phyloP scores from a whole-genome alignment of 2,113 vertebrate species.

The Burhinus bistriatus region DNA sequence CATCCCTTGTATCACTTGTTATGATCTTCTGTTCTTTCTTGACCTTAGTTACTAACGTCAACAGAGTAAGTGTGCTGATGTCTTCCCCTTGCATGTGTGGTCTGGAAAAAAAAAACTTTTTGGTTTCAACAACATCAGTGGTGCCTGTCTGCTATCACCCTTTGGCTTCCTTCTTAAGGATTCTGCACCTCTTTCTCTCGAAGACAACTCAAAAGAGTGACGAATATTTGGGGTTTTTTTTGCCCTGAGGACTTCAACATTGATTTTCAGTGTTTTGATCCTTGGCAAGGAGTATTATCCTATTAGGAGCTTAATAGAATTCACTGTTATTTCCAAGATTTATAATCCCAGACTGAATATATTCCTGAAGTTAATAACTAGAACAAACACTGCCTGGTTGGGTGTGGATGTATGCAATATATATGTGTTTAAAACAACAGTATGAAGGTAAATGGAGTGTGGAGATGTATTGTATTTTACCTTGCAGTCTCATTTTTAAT shows the following conservation, averaged over 20 bases:
- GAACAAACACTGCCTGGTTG: not conserved
- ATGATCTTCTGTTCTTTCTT: not conserved
- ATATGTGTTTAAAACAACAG: not conserved
- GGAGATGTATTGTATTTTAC: not conserved
- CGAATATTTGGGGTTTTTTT: not conserved
- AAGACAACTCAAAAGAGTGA: not conserved
- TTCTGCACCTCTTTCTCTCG: not conserved
- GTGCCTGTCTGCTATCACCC: not conserved
- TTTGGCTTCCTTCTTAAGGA: not conserved
- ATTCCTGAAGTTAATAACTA: not conserved
- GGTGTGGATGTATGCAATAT: not conserved
- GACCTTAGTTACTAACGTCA: not conserved
- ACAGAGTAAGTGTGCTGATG: not conserved
- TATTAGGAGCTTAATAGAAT: not conserved
- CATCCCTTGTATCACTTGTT: not conserved
- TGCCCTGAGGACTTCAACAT: not conserved
- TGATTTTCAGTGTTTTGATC: not conserved
- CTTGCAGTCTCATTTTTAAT: not conserved
- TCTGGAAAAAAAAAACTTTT: not conserved
- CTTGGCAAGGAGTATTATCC: not conserved
- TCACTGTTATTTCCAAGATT: conserved; percentile 4
- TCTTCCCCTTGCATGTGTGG: not conserved
- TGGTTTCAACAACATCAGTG: not conserved
- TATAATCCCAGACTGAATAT: not conserved
- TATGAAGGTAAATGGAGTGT: not conserved